A percentile compares a stretch with the other conserved stretches of the same genome.
Conservation (phyloP, 1,140 invertebrate genomes). For the Melitaea cinxia region DNA sequence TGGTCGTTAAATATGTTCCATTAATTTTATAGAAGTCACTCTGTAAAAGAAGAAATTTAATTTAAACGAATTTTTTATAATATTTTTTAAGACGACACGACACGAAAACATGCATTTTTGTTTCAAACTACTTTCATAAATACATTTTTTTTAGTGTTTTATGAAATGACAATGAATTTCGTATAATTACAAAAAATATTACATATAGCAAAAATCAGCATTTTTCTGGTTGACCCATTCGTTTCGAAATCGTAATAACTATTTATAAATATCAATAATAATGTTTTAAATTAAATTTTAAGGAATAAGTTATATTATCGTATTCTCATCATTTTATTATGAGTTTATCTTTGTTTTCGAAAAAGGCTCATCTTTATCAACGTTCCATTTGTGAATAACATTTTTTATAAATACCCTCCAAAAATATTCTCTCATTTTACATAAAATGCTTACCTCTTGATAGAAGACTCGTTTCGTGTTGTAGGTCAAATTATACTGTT, state of each 20-base stretch:
- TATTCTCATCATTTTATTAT: no score
- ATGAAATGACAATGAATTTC: not conserved
- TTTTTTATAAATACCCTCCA: no score
- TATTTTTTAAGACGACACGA: slow-evolving; percentile 26
- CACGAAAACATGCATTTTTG: slow-evolving; percentile 19
- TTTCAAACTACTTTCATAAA: not conserved
- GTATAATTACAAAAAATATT: no score
- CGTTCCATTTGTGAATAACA: no score
- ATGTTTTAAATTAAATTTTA: no score
- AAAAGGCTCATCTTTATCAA: no score
- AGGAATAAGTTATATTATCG: no score
- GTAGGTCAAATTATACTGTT: slow-evolving; percentile 75
- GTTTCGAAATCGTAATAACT: no score
- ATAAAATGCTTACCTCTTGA: slow-evolving; percentile 64
- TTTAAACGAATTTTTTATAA: slow-evolving; percentile 25
- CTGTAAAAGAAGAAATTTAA: slow-evolving; percentile 72
- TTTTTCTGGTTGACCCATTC: no score
- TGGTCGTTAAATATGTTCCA: slow-evolving; percentile 66
- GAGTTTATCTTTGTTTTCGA: no score
- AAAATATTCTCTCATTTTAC: not conserved
- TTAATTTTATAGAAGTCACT: slow-evolving; percentile 80
- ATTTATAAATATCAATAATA: no score
- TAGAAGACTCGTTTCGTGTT: slow-evolving; percentile 75
- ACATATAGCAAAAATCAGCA: no score
- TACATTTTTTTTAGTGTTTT: not conserved